Conservation (phyloP, 2,888 invertebrate genomes). For the Acanthosepion lycidas region DNA sequence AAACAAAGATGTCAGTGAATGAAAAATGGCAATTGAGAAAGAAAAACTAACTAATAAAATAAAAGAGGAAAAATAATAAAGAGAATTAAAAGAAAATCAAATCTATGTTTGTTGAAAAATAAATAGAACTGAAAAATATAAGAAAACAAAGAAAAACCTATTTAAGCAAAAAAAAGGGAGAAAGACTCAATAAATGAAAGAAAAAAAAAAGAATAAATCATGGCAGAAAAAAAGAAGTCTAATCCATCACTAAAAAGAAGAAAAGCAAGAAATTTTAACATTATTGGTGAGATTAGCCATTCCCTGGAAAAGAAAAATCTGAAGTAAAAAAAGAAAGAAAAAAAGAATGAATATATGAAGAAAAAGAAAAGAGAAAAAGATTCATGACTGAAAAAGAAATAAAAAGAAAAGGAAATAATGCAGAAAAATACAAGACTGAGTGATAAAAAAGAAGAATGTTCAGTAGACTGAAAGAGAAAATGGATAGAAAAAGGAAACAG, state of each 20-base stretch:
- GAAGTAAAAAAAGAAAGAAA: background rate
- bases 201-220: background rate
- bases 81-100: background rate
- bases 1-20: background rate
- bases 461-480: background rate
- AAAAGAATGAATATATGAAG: background rate
- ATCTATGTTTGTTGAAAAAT: background rate
- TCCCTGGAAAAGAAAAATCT: background rate
- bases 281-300: too few species aligned
- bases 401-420: background rate
- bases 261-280: background rate
- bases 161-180: background rate
- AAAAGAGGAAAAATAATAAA: background rate
- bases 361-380: background rate
- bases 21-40: background rate
- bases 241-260: background rate
- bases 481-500: background rate
- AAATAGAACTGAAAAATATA: background rate
- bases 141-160: background rate
- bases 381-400: background rate
- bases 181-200: background rate
- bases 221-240: background rate
- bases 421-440: background rate
- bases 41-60: background rate
- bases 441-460: background rate